Evolutionary conservation across 2,888 invertebrate genomes (phyloP).

Genomic region (Rhogogaster chlorosoma): DNA sequence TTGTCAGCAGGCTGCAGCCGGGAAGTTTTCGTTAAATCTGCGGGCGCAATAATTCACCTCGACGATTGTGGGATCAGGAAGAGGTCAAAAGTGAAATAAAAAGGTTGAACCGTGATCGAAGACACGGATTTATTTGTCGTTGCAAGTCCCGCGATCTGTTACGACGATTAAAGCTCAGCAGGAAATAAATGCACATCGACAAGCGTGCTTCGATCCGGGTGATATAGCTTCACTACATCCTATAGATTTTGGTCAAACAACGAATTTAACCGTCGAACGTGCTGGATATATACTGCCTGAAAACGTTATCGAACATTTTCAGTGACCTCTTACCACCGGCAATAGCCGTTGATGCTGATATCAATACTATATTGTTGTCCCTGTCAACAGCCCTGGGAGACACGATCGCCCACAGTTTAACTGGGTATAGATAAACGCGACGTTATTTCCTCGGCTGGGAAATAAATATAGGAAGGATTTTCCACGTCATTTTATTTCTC

Average conservation of each 20-base stretch:
- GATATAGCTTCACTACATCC: not conserved
- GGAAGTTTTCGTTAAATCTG: not conserved
- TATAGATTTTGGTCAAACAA: slow-evolving; percentile 22
- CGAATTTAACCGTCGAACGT: slow-evolving; percentile 24
- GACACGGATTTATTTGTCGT: not conserved
- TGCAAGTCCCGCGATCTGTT: slow-evolving; percentile 3
- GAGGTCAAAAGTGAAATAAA: not conserved
- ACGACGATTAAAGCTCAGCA: not conserved
- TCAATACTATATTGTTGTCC: slow-evolving; percentile 24
- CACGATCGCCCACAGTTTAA: slow-evolving; percentile 8
- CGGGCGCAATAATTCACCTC: slow-evolving; percentile 4
- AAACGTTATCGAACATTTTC: slow-evolving; percentile 37
- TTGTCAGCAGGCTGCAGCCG: slow-evolving; percentile 5
- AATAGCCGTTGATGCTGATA: slow-evolving; percentile 9
- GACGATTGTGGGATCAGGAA: not conserved
- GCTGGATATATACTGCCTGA: slow-evolving; percentile 12
- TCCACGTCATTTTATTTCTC: not conserved
- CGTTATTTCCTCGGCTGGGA: not conserved
- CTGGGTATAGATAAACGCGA: slow-evolving; percentile 1
- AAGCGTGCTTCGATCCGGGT: not conserved
- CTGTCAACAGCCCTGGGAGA: slow-evolving; percentile 17
- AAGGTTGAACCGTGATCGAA: not conserved
- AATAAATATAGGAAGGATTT: not conserved
- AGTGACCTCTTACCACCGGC: slow-evolving; percentile 24
- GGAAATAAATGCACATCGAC: slow-evolving; percentile 38